Base-by-base conservation (phyloP, 2,113 vertebrate species). In the Nibea coibor region DNA sequence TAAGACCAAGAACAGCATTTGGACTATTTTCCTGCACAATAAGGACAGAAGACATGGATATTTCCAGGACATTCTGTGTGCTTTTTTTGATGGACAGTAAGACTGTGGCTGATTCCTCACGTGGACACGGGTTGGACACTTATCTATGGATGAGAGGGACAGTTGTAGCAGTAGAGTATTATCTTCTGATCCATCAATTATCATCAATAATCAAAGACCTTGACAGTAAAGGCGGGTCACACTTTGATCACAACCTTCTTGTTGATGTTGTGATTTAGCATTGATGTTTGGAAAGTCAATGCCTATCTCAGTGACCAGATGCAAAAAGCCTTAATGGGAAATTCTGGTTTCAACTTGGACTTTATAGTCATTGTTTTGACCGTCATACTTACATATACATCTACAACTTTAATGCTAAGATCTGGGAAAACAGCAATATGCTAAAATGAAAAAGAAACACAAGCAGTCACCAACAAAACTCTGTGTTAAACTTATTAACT, bases 201-300 rank as follows among this genome's bases (percentile, higher is more conserved):
- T 76, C 31, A 69, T 63, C 81, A 87, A 88, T 78, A 90, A 89
- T 73, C 68, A 47, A 59, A 63, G 43, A 67, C 66, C 58, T 66
- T 54, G 69, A 35, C 59, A 63, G 24, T 39, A 65, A 66, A 69
- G 8, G 80, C 15, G 26, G 59, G 57, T 77, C 57, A 70, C 63
- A 59, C 4, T 50, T 63, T 57, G 14, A 54, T 22, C 42, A 54
- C 35, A 51, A 56, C 51, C 35, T 43, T 45, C 48, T 74, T n/a
- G n/a, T 67, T 58, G 14, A 57, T 75, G 12, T 15, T 85, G 58
- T 26, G 2, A 43, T 72, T 50, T 59, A 42, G 26, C 10, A 4
- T 22, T n/a, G 1, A 45, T 22, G 43, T 76, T 75, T 68, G 17
- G 6, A 24, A 22, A 53, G 47, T 47, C 17, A 31, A 39, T 64